These are phyloP conservation scores for Microplitis deprimator DNA, from an alignment of 2,888 invertebrate genomes.

Conservation along the genomic window DNA sequence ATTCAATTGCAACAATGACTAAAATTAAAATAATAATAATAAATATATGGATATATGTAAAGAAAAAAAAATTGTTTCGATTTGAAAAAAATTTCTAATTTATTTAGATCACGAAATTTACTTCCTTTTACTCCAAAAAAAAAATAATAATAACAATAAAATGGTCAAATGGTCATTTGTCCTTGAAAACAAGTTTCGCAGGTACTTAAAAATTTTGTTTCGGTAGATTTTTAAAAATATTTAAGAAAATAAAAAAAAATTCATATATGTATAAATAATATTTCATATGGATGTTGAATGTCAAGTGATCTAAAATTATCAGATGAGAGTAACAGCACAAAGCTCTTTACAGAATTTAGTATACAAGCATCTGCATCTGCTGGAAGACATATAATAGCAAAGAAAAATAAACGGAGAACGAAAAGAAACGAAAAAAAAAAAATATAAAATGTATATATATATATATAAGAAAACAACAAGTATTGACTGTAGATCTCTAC, in stretches of 20 bases:
- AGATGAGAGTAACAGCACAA: background rate
- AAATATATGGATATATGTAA: background rate
- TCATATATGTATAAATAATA: background rate
- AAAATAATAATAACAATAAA: background rate
- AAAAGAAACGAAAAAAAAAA: background rate
- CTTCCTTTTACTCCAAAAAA: background rate
- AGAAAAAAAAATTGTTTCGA: background rate
- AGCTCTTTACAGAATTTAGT: background rate
- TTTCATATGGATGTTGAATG: background rate
- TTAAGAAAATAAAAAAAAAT: background rate
- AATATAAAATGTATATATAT: background rate
- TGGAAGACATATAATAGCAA: background rate
- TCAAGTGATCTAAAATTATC: conserved; percentile 1
- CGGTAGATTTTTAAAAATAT: background rate
- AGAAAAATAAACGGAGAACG: background rate
- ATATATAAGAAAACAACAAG: background rate
- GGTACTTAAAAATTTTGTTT: background rate
- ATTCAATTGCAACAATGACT: conserved; percentile 2
- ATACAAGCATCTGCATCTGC: background rate
- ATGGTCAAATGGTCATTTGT: background rate
- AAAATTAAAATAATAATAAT: background rate
- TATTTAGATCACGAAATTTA: background rate
- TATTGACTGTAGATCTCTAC: background rate
- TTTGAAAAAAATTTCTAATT: background rate
- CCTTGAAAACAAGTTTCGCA: conserved; percentile 16